Conservation (phyloP, 2,113 vertebrate species). For the Apistogramma diplotaenia region DNA sequence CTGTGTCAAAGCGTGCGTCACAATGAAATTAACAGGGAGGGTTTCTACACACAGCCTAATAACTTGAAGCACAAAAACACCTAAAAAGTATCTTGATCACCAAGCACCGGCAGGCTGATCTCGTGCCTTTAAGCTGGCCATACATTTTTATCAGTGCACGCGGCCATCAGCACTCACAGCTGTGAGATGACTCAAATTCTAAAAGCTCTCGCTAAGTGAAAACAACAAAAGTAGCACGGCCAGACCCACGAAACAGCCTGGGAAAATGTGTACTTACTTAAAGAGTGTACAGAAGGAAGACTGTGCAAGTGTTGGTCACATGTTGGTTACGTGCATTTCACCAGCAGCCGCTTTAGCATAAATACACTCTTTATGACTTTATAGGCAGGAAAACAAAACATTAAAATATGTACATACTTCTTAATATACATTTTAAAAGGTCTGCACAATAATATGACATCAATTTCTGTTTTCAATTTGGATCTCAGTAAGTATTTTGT, state of each 20-base stretch:
- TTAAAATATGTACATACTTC: too few relatives aligned
- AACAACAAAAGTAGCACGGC: conserved; percentile 9
- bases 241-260: not conserved
- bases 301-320: not conserved
- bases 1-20: conserved; percentile 36
- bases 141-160: not conserved
- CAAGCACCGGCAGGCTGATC: not conserved
- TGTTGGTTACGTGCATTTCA: not conserved
- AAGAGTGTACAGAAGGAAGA: not conserved
- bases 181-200: conserved; percentile 1
- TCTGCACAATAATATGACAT: too few relatives aligned
- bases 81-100: not conserved
- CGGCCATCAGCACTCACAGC: not conserved
- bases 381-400: not conserved
- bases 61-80: not conserved
- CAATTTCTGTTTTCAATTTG: too few relatives aligned
- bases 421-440: not conserved
- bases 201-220: conserved; percentile 13
- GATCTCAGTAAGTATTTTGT: not conserved
- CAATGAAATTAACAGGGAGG: conserved; percentile 9
- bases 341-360: not conserved
- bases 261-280: not conserved
- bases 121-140: not conserved
- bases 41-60: conserved; percentile 2
- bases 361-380: not conserved